A percentile compares a stretch with the other conserved stretches of the same genome.
phyloP scores from a whole-genome alignment of 2,888 invertebrate species.

The Eustalomyia histrio region DNA sequence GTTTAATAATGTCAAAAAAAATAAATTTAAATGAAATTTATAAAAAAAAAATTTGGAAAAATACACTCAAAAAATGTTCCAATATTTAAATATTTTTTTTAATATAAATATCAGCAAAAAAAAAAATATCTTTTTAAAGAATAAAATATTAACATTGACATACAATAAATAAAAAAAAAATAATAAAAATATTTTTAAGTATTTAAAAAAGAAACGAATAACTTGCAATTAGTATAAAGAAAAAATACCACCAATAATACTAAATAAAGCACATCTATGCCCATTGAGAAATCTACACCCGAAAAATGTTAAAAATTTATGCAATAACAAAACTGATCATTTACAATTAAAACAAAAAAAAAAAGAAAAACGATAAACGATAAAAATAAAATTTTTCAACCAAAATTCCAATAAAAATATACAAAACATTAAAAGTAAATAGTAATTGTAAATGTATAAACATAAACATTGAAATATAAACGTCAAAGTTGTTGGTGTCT shows the following conservation, averaged over 20 bases:
- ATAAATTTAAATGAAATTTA: too few species aligned
- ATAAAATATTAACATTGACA: not conserved
- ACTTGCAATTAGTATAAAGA: not conserved
- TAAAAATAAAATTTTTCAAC: constrained; percentile 1
- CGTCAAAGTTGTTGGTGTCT: constrained; percentile 16
- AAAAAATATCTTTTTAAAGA: not conserved
- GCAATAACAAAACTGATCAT: not conserved
- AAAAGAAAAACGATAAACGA: constrained; percentile 34
- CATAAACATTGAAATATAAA: constrained; percentile 36
- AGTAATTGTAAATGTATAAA: constrained; percentile 39
- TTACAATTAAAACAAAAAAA: constrained; percentile 23
- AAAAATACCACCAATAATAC: not conserved
- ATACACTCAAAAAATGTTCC: too few species aligned
- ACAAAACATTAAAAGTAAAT: constrained; percentile 7
- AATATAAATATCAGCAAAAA: not conserved
- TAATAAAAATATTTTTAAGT: not conserved
- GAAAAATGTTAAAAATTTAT: not conserved
- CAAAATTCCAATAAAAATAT: not conserved
- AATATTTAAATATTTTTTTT: too few species aligned
- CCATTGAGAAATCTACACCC: not conserved
- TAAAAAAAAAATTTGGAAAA: too few species aligned
- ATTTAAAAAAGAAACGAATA: not conserved
- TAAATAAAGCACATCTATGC: too few species aligned
- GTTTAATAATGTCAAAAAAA: too few species aligned
- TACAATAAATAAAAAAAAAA: not conserved